Conservation (phyloP, 2,888 invertebrate genomes). For the Crossocerus cetratus region DNA sequence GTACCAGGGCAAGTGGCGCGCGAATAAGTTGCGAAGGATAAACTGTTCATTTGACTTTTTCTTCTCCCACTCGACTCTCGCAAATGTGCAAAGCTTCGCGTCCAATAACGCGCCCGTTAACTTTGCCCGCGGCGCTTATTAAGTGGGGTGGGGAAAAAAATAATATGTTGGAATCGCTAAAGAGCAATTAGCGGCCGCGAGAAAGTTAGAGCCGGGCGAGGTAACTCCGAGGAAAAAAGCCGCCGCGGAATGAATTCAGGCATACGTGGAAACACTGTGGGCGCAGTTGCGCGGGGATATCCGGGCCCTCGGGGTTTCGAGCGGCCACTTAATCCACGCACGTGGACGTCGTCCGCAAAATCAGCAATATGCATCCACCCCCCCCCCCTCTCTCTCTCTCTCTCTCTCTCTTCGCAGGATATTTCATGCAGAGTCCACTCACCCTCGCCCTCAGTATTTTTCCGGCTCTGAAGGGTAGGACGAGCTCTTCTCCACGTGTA, state of each 20-base stretch:
- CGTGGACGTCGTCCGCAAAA: conserved; percentile 14
- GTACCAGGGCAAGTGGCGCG: not conserved
- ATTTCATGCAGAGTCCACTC: not conserved
- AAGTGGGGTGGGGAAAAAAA: no score
- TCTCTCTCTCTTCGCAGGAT: not conserved
- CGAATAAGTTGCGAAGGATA: not conserved
- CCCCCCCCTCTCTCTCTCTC: no score
- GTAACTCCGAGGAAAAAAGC: not conserved
- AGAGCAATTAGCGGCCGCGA: not conserved
- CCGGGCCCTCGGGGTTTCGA: not conserved
- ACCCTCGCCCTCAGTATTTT: not conserved
- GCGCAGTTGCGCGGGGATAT: not conserved
- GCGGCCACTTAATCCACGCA: conserved; percentile 14
- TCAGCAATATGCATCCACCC: conserved; percentile 28
- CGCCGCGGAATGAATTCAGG: no score
- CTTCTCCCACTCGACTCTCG: no score
- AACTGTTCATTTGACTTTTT: no score
- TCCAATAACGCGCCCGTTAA: no score
- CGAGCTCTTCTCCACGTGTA: no score
- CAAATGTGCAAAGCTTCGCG: not conserved
- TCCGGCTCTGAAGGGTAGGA: not conserved
- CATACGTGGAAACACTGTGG: not conserved
- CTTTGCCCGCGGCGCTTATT: no score
- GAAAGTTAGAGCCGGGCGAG: not conserved
- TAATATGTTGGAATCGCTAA: no score